Conservation (phyloP, 2,888 invertebrate species). For the Luffia ferchaultella region DNA sequence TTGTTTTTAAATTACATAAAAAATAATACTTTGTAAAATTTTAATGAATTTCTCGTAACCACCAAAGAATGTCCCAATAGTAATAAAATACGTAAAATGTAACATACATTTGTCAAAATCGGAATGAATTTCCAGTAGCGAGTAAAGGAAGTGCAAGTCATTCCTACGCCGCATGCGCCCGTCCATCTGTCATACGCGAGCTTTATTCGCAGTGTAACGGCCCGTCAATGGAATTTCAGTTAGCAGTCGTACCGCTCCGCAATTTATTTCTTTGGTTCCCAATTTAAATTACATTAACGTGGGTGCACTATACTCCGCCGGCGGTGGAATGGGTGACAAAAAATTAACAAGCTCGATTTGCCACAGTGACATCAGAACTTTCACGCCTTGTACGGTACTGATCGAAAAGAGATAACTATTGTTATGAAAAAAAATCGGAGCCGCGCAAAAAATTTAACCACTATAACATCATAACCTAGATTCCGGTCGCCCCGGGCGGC, state of each 20-base stretch:
- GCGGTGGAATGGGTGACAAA: not conserved
- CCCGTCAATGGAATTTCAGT: not conserved
- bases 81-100: too few relatives aligned
- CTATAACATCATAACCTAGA: constrained; percentile 65
- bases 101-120: too few relatives aligned
- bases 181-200: not conserved
- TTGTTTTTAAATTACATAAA: too few relatives aligned
- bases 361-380: constrained; percentile 55
- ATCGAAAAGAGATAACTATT: constrained; percentile 59
- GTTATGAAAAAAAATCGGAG: constrained; percentile 50
- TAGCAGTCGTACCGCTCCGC: not conserved
- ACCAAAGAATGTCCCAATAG: too few relatives aligned
- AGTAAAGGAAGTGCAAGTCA: too few relatives aligned
- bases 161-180: not conserved
- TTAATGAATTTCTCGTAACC: too few relatives aligned
- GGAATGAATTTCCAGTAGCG: not conserved
- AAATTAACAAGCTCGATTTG: constrained; percentile 34
- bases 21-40: too few relatives aligned
- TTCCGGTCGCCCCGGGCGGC: constrained; percentile 42
- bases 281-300: not conserved
- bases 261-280: not conserved
- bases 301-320: not conserved
- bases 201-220: not conserved
- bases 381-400: constrained; percentile 56
- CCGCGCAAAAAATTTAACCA: constrained; percentile 48